Evolutionary conservation across 2,888 invertebrate species (phyloP).

Genomic region (Diarsia rubi): DNA sequence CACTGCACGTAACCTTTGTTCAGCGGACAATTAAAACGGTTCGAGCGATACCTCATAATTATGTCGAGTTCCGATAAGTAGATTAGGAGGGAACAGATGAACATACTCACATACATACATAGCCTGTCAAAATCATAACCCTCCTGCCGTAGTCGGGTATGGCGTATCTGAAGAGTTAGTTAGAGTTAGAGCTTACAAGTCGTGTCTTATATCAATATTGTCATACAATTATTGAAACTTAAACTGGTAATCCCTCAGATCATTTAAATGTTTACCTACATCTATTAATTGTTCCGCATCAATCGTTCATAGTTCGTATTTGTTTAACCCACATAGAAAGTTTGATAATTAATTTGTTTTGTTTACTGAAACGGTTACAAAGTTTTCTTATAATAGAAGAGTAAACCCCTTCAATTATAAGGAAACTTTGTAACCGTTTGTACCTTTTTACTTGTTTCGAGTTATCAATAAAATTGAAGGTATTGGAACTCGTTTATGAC

Average conservation of each 20-base stretch:
- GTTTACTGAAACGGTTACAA: conserved; percentile 7
- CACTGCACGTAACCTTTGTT: too few relatives aligned
- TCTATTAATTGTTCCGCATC: conserved; percentile 27
- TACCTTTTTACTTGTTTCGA: background rate
- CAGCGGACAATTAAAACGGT: too few relatives aligned
- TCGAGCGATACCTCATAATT: too few relatives aligned
- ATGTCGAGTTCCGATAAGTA: too few relatives aligned
- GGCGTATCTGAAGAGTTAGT: too few relatives aligned
- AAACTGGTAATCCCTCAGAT: conserved; percentile 15
- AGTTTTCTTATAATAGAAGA: background rate
- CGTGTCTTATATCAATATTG: conserved; percentile 55
- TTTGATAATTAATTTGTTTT: conserved; percentile 41
- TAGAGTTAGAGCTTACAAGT: too few relatives aligned
- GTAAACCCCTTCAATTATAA: too few relatives aligned
- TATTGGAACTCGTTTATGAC: background rate
- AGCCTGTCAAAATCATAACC: too few relatives aligned
- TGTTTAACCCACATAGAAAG: conserved; percentile 28
- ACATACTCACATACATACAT: too few relatives aligned
- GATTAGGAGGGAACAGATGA: too few relatives aligned
- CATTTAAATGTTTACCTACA: conserved; percentile 45
- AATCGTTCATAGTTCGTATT: conserved; percentile 32
- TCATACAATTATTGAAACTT: conserved; percentile 52
- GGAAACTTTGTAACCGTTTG: too few relatives aligned
- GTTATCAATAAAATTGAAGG: background rate
- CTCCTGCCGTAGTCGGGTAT: too few relatives aligned